Percentiles rank a stretch among this genome's conserved stretches.
Conservation (phyloP, 2,888 invertebrate genomes). For the Drosophila borborema region DNA sequence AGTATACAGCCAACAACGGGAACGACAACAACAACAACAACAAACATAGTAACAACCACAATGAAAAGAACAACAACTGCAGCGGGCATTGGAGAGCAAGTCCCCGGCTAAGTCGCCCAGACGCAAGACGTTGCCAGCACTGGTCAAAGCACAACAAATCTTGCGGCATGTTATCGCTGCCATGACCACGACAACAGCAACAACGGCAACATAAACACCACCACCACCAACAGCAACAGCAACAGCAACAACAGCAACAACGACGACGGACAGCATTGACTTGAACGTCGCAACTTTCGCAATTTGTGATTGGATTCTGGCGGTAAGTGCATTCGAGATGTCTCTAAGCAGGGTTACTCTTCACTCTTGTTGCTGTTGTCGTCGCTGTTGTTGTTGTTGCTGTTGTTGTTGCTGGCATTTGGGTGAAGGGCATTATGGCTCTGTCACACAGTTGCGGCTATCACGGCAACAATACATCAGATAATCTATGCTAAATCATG, state of each 20-base stretch:
- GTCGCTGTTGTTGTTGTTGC: background rate
- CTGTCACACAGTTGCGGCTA: constrained; percentile 30
- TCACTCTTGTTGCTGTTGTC: constrained; percentile 10
- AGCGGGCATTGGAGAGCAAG: constrained; percentile 31
- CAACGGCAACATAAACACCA: constrained; percentile 34
- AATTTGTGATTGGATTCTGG: constrained; percentile 77
- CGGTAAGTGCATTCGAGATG: constrained; percentile 44
- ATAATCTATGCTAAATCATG: background rate
- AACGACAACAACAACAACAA: constrained; percentile 48
- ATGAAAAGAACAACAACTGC: constrained; percentile 44
- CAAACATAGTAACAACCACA: constrained; percentile 40
- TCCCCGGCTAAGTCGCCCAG: constrained; percentile 9
- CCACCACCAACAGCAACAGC: constrained; percentile 46
- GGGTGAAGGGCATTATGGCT: constrained; percentile 52
- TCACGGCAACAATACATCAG: background rate
- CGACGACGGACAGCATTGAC: constrained; percentile 34
- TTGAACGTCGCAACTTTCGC: constrained; percentile 64
- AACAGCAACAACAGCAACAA: constrained; percentile 26
- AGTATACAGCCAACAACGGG: constrained; percentile 59
- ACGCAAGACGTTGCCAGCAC: constrained; percentile 30
- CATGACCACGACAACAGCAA: constrained; percentile 67
- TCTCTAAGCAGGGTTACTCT: constrained; percentile 30
- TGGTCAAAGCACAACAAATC: constrained; percentile 74
- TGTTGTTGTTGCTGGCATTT: constrained; percentile 27
- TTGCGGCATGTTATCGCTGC: constrained; percentile 73